Evolutionary conservation across 2,797 vertebrate genomes (phyloP).

Genomic region (Protosalanx chinensis): DNA sequence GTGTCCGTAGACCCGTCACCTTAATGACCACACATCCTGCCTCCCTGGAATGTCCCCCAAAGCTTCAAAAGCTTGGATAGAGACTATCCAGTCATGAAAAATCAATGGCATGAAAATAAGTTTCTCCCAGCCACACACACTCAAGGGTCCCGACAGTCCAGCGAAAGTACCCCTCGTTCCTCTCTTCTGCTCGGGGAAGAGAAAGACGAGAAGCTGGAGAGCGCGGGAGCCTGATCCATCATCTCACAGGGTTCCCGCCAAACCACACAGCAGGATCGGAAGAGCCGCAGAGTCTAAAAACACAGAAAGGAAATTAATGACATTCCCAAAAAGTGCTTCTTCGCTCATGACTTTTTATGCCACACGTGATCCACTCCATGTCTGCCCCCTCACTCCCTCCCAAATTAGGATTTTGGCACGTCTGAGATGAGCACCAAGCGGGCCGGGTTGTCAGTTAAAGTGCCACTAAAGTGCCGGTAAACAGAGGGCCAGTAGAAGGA

Average conservation of each 20-base stretch:
- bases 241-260: slow-evolving; percentile 44
- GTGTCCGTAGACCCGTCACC: too few species aligned
- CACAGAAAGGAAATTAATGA: slow-evolving; percentile 52
- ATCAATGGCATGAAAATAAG: slow-evolving; percentile 53
- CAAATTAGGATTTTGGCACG: background rate
- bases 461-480: background rate
- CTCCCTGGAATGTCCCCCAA: background rate
- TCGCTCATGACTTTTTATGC: slow-evolving; percentile 29
- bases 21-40: background rate
- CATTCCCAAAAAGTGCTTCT: slow-evolving; percentile 46
- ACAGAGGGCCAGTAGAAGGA: slow-evolving; percentile 23
- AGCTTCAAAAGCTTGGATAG: background rate
- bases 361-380: slow-evolving; percentile 13
- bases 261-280: slow-evolving; percentile 47
- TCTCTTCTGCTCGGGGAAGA: slow-evolving; percentile 15
- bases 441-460: background rate
- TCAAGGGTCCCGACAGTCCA: slow-evolving; percentile 37
- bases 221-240: slow-evolving; percentile 43
- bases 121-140: slow-evolving; percentile 26
- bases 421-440: background rate
- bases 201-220: slow-evolving; percentile 39
- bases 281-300: slow-evolving; percentile 42
- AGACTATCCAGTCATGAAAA: slow-evolving; percentile 27
- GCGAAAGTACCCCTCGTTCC: slow-evolving; percentile 40
- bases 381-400: slow-evolving; percentile 16